phyloP scores from a whole-genome alignment of 92 coral and sea anemone species.

The Paramuricea clavata region DNA sequence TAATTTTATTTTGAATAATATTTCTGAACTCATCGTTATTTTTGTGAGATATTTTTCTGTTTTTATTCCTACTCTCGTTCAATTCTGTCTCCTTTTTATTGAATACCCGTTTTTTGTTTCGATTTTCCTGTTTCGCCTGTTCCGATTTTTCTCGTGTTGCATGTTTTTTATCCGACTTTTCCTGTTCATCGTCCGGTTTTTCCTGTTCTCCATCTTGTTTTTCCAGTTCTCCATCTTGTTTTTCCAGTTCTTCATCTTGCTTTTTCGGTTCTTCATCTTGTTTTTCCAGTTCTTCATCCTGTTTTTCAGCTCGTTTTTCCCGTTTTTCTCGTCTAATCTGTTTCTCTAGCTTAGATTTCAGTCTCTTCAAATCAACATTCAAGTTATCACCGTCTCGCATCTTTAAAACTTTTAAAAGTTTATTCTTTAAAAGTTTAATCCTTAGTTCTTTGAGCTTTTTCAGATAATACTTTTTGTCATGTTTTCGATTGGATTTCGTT shows the following conservation, averaged over 20 bases:
- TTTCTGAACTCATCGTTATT: not conserved
- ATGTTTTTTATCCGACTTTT: not conserved
- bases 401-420: constrained; percentile 22
- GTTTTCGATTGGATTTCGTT: not conserved
- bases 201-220: not conserved
- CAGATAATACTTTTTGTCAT: constrained; percentile 15
- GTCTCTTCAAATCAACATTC: not conserved
- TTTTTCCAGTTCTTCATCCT: not conserved
- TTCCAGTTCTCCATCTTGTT: not conserved
- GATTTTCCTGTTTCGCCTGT: not conserved
- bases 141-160: not conserved
- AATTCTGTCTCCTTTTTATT: not conserved
- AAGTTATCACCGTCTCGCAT: not conserved
- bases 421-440: constrained; percentile 5
- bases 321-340: not conserved
- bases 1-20: not conserved
- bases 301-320: too few species aligned
- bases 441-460: not conserved
- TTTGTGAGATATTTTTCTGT: not conserved
- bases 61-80: not conserved
- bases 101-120: not conserved
- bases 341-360: constrained; percentile 5
- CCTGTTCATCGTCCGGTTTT: not conserved
- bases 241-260: not conserved
- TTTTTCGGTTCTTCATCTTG: not conserved